Base-by-base conservation (phyloP, 2,888 invertebrate genomes). In the Crematogaster levior region DNA sequence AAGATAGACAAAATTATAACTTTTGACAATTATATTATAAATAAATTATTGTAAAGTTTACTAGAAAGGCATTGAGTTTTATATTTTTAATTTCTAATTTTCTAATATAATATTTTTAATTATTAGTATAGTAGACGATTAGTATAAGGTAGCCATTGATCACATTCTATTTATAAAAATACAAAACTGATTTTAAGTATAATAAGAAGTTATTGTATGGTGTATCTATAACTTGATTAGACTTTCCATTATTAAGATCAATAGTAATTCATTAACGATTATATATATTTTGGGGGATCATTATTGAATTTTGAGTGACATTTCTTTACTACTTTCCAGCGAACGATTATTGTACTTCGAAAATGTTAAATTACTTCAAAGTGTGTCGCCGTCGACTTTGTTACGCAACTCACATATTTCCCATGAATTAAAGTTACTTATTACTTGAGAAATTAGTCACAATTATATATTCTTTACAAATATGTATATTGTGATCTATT, bases 321-420 rank as follows among this genome's bases (percentile, higher is more conserved):
- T 34, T 4, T 3, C 53, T 24, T 30, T 21, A 30, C 12, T 56
- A 43, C 66, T 66, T 77, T 15, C n/a, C 51, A 40, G 4, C 15
- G 21, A 77, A 18, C 66, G 24, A 48, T 74, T 6, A 74, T 61
- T 46, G 21, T 66, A 53, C 56, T 66, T 56, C 18, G 66, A 24
- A 77, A 77, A 66, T 53, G 40, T 65, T 40, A 30, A 66, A 66
- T 77, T 66, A 53, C 9, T 65, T 18, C 53, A 30, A 77, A 77
- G 43, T 56, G 63, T 56, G 51, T 51, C 4, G 15, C 4, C 1
- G 12, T 65, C 21, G 27, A 43, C 53, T 56, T 77, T n/a, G 43
- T 56, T 77, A 34, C 53, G 21, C 30, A 53, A 21, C 30, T 21
- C 21, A 10, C 40, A 40, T 66, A 66, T 77, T 75, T 48, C 0